Evolutionary conservation across 2,888 invertebrate genomes (phyloP), one percentile per base, ranked within the genome.

Genomic region (Agonopterix heracliana): DNA sequence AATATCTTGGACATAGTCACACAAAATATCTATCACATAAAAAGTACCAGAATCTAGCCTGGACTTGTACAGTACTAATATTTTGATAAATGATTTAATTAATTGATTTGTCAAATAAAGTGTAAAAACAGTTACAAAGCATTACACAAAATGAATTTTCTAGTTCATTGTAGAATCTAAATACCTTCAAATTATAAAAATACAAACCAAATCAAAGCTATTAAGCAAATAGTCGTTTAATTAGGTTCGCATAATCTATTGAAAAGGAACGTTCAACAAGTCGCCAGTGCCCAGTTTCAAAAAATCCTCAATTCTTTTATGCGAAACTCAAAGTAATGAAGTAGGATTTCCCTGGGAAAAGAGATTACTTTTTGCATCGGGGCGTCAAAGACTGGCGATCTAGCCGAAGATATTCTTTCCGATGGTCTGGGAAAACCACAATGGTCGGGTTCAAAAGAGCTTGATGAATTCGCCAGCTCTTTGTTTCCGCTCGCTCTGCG

Each of bases 401-500:
- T 74, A 66, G 72, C 74, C 71, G 71, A 73, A 80, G 84, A 78
- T 84, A 80, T 84, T 80, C 80, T 79, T 81, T 80, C 76, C 78
- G 69, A 74, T 78, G 72, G 75, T 80, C 36, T 44, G 47, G 10
- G 47, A 42, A 47, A 69, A 73, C 78, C 81, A 83, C 81, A 84
- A 81, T 84, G 75, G 73, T 66, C 63, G 75, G 73, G 85, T 81
- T 86, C 84, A 85, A 85, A 86, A 84, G 85, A 82, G 78, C 85
- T 78, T 87, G 85, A 87, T 87, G 86, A 87, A 86, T 85, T 78
- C 76, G 71, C 26, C 73, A 73, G 72, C 67, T 74, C 86, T 85
- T 87, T 86, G 87, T 87, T 86, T 86, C 81, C 78, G 75, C 79
- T 73, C 75, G 81, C 78, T 84, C 81, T 76, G 74, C 71, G 79